Conservation (phyloP, 2,797 vertebrate species). For the Silurus aristotelis region DNA sequence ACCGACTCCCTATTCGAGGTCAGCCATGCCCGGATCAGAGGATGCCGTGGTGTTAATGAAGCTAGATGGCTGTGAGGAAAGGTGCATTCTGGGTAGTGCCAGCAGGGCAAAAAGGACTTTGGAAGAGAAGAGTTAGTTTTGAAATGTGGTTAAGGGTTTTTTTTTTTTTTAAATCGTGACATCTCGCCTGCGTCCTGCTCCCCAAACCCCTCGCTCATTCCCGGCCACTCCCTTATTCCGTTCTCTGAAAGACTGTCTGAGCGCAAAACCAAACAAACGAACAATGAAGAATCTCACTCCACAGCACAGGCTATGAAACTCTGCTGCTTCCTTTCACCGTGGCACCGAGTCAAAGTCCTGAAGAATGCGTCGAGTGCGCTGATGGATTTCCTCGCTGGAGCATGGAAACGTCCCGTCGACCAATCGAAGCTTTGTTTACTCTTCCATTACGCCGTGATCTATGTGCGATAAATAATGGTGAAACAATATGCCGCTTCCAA, state of each 20-base stretch:
- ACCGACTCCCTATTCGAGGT: background rate
- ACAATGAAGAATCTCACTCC: background rate
- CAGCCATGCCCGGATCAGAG: slow-evolving; percentile 42
- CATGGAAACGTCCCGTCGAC: background rate
- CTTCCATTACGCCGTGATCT: background rate
- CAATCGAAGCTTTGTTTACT: slow-evolving; percentile 5
- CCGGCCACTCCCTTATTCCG: slow-evolving; percentile 18
- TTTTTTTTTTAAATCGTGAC: background rate
- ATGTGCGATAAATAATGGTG: slow-evolving; percentile 18
- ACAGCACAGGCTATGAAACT: slow-evolving; percentile 6
- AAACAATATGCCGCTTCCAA: background rate
- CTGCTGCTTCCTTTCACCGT: background rate
- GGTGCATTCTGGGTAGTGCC: slow-evolving; percentile 10
- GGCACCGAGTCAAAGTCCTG: background rate
- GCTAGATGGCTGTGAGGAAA: background rate
- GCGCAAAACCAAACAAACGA: background rate
- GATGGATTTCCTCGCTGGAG: background rate
- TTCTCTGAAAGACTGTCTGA: slow-evolving; percentile 16
- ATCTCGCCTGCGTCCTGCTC: background rate
- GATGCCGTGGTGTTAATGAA: slow-evolving; percentile 47
- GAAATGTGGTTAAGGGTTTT: background rate
- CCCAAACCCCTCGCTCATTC: background rate
- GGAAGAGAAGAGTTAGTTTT: background rate
- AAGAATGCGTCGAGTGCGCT: background rate
- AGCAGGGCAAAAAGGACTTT: background rate